Base-by-base conservation (phyloP, 2,113 vertebrate species). In the Gavia stellata region DNA sequence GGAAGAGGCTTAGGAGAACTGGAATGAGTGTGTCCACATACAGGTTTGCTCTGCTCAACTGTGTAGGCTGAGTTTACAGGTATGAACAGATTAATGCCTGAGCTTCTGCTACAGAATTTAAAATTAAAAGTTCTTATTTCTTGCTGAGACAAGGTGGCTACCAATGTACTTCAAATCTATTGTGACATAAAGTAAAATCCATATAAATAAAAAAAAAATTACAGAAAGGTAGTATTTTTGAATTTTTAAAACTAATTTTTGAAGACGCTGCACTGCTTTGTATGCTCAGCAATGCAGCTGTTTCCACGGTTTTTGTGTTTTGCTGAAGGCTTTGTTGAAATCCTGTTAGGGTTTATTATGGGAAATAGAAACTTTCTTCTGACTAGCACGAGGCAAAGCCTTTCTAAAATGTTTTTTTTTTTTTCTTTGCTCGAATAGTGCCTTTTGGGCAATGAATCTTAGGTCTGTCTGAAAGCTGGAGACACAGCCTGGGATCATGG, bases 271-370 rank as follows among this genome's bases (percentile, higher is more conserved):
- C 38, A 17, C 63, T 50, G 21, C 36, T 70, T 83, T 55, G 31
- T 62, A 8, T 66, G 25, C 38, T 70, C n/a, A 92, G 65, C 40
- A 74, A 6, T 28, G 42, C 29, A 70, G 11, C 50, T 71, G 17
- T 72, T 80, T 24, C 42, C 23, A 56, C 16, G 17, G 8, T 34
- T 63, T 63, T 52, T 83, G 20, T 42, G 25, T 77, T 84, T 71
- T 72, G 52, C 36, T 50, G 56, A 38, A 59, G 34, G 25, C 85
- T 74, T 81, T 93, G 18, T 75, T 88, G 52, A 81, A 93, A 78
- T 91, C 47, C 14, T 71, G 14, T 91, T 75, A 52, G 15, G 29
- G 6, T 84, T 93, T 63, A 17, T 86, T 84, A 34, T 21, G 34
- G 68, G 40, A 56, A 89, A 84, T 79, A 17, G 15, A 52, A 84